Evolutionary conservation across 2,888 invertebrate species (phyloP), one percentile per base, ranked within the genome.

Genomic region (Drosophila imparisetae): DNA sequence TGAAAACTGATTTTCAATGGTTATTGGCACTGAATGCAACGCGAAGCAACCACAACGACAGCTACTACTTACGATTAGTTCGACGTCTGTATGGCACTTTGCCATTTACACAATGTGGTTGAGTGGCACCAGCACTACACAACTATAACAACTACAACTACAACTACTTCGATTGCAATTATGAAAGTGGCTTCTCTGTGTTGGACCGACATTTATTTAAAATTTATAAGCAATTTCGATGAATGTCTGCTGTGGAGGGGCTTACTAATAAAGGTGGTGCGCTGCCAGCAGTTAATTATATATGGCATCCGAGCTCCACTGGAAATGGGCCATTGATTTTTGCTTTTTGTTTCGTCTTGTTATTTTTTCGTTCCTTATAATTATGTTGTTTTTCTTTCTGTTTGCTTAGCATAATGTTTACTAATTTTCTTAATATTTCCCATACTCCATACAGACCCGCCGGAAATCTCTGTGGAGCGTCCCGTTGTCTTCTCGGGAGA

Each of bases 401-500:
- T 70, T 74, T 63, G 53, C n/a, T 63, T 24, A 45, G 57, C 71
- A 72, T 72, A 73, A 81, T 84, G 72, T 77, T 86, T 79, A 84
- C 84, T 79, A 86, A 86, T 86, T 69, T 70, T 62, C 66, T 78
- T 78, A 75, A 75, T 63, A 64, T 67, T 76, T 54, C 34, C 61
- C 42, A 29, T 45, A 38, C 40, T 42, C 10, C 55, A 80, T 77
- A 61, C 83, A 93, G 93, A 92, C 91, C 92, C 93, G 66, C 93
- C 93, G 67, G 93, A 93, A 91, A 93, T 93, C 85, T 91, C 92
- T 83, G 93, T 95, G 72, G 95, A 95, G 91, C 93, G 94, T 82
- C 94, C 95, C 55, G 94, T 95, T 91, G 95, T 95, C 64, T 95
- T 95, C 91, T 95, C 95, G 7, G 95, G 95, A 15, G 95, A 95